phyloP scores from a whole-genome alignment of 1,140 invertebrate species.

The Cryptotermes secundus region DNA sequence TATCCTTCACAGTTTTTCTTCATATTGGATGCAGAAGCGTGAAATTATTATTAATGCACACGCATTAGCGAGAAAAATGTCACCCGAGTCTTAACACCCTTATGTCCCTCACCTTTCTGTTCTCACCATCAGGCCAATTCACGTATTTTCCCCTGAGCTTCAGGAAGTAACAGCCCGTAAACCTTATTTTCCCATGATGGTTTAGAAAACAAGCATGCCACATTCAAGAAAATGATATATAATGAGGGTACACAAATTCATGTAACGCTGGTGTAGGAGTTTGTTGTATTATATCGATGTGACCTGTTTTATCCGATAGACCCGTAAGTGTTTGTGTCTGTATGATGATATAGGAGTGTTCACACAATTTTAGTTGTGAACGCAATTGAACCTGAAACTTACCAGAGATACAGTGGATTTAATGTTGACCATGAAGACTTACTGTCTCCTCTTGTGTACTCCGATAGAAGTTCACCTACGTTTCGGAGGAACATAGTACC shows the following conservation, averaged over 20 bases:
- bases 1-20: not conserved
- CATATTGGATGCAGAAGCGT: not conserved
- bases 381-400: no score
- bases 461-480: no score
- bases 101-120: not conserved
- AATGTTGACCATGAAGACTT: no score
- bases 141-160: not conserved
- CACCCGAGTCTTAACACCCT: slow-evolving; percentile 20
- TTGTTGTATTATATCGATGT: no score
- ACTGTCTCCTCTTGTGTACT: no score
- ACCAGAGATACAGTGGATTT: no score
- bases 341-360: no score
- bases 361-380: no score
- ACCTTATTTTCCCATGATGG: not conserved
- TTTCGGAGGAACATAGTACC: no score
- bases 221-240: not conserved
- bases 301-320: no score
- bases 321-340: no score
- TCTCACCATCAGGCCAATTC: not conserved
- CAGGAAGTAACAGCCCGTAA: not conserved
- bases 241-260: not conserved
- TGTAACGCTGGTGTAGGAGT: not conserved
- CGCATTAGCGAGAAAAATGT: slow-evolving; percentile 23
- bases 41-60: slow-evolving; percentile 36
- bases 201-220: not conserved